Base-by-base conservation (phyloP, 2,113 vertebrate species). In the Pachycephala philippinensis region DNA sequence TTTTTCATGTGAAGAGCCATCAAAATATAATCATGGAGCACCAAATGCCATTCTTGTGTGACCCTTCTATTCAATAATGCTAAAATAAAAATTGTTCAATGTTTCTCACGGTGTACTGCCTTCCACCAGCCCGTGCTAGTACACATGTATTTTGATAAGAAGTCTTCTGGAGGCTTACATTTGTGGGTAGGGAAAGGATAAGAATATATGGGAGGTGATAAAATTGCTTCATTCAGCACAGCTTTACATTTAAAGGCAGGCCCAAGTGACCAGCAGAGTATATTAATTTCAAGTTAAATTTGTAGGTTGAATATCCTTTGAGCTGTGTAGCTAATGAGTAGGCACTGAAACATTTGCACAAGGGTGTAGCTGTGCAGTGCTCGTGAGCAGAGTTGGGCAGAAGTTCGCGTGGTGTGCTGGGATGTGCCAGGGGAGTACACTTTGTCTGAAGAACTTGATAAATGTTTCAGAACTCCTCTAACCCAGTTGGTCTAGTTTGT, bases 401-500 rank as follows among this genome's bases (percentile, higher is more conserved):
- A 71, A 70, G 52, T 72, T 57, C 0, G 1, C 1, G 1, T 49
- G 18, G 13, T 64, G 21, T 65, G 22, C 54, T 91, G 54, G 23
- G 21, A 42, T 69, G 59, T 79, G 54, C 49, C 50, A 39, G 44
- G 47, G 50, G 63, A 80, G 45, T 39, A 50, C 16, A 68, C 31
- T 35, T 93, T 33, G 24, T 65, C 23, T 91, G 68, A 80, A 90
- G 35, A 77, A 72, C 45, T 72, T 70, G 59, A 91, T 96, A 89
- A 93, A 88, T 91, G 87, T 93, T 95, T 94, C 64, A 88, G 66
- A 65, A 87, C 44, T 89, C 60, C n/a, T 93, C 63, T 93, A 88
- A 80, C 82, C 53, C 9, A 15, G 54, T 20, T 91, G 78, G 66
- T 93, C 44, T 66, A 33, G 71, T 63, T 94, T 95, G 61, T 82